Conservation (phyloP, 2,888 invertebrate species). For the Heteromurus nitidus region DNA sequence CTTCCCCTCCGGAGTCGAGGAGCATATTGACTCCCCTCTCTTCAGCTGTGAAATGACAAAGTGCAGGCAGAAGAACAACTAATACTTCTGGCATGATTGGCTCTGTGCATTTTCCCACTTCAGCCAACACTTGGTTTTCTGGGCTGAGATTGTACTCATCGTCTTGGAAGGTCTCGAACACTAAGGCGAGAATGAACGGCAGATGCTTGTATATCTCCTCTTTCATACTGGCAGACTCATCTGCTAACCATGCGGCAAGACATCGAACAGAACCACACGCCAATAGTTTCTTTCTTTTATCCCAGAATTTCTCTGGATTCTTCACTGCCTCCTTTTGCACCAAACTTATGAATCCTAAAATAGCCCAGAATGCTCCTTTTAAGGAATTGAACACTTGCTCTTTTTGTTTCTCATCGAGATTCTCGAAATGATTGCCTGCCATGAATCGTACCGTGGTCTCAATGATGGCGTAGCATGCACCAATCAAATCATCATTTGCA, state of each 20-base stretch:
- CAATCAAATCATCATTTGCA: conserved; percentile 85
- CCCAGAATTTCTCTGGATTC: conserved; percentile 73
- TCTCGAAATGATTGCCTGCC: conserved; percentile 83
- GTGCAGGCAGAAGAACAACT: conserved; percentile 88
- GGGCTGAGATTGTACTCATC: conserved; percentile 72
- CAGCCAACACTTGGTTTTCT: conserved; percentile 71
- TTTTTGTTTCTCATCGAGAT: conserved; percentile 92
- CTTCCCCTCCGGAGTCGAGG: conserved; percentile 81
- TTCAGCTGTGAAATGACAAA: conserved; percentile 94
- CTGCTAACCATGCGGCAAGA: conserved; percentile 91
- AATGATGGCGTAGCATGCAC: conserved; percentile 87
- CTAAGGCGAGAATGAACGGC: conserved; percentile 87
- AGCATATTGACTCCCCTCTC: conserved; percentile 79
- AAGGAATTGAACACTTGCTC: conserved; percentile 92
- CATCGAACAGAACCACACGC: conserved; percentile 90
- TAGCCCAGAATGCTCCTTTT: conserved; percentile 90
- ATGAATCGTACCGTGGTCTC: conserved; percentile 88
- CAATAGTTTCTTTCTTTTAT: conserved; percentile 77
- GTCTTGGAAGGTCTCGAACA: conserved; percentile 84
- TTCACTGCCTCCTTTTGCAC: conserved; percentile 72
- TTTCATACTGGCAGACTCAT: conserved; percentile 92
- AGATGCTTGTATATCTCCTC: conserved; percentile 87
- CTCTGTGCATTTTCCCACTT: conserved; percentile 72
- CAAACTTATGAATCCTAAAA: conserved; percentile 80
- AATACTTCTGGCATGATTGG: conserved; percentile 80